Conservation (phyloP, 1,140 invertebrate species). For the Anoplolepis gracilipes region DNA sequence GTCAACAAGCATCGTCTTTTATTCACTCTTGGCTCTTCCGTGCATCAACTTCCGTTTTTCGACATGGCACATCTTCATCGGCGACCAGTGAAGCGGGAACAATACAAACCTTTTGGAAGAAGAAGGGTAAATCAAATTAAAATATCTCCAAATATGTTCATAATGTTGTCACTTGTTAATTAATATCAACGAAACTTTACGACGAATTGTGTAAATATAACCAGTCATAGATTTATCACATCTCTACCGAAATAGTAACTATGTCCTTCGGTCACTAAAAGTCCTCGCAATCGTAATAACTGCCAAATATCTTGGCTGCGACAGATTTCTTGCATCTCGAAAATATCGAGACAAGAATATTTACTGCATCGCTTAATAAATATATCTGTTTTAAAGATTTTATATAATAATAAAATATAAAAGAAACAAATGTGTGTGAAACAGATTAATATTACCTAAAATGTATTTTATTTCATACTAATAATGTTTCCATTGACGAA, state of each 20-base stretch:
- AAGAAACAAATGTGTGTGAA: not conserved
- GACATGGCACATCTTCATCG: conserved; percentile 83
- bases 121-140: conserved; percentile 82
- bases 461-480: conserved; percentile 5
- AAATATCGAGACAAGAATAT: not conserved
- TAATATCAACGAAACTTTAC: not conserved
- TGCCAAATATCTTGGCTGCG: conserved; percentile 40
- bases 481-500: not conserved
- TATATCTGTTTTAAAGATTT: not conserved
- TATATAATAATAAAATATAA: conserved; percentile 5
- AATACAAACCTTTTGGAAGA: conserved; percentile 84
- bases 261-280: conserved; percentile 64
- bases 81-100: conserved; percentile 80
- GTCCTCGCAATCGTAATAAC: conserved; percentile 54
- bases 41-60: not conserved
- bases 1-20: conserved; percentile 19
- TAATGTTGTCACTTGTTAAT: not conserved
- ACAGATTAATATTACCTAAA: conserved; percentile 3
- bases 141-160: not conserved
- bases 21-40: not conserved
- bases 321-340: conserved; percentile 23
- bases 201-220: not conserved
- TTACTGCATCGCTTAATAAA: not conserved
- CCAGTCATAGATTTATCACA: conserved; percentile 38
- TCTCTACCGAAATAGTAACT: conserved; percentile 69